Conservation (phyloP, 1,140 invertebrate genomes). For the Meloidogyne exigua region DNA sequence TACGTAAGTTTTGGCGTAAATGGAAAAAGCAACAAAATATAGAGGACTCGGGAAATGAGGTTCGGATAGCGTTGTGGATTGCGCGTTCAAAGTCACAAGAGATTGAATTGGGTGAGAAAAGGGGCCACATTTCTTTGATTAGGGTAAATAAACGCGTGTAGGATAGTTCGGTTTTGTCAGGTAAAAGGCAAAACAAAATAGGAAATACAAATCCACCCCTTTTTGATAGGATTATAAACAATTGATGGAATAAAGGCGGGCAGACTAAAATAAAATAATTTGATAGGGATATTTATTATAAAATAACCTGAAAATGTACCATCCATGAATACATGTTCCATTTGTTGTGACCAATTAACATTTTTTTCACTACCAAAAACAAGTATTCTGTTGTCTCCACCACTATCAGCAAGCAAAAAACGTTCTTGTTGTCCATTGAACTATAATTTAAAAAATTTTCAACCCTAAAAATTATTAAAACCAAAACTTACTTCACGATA, state of each 20-base stretch:
- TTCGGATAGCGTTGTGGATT: not conserved
- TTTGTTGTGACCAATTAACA: not conserved
- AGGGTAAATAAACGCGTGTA: not conserved
- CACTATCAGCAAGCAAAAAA: not conserved
- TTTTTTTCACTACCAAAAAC: not conserved
- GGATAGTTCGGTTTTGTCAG: not conserved
- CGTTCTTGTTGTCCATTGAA: not conserved
- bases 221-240: not conserved
- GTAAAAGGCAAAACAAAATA: not conserved
- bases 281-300: no score
- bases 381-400: conserved; percentile 6
- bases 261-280: not conserved
- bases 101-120: not conserved
- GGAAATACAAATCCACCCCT: not conserved
- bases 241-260: not conserved
- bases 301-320: not conserved
- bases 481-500: not conserved
- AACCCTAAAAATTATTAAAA: not conserved
- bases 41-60: no score
- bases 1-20: no score
- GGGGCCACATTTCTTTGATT: not conserved
- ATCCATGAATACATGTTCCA: not conserved
- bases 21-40: no score
- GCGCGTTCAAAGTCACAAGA: not conserved
- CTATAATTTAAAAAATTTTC: not conserved